Conservation (phyloP, 1,140 invertebrate genomes). For the Pentalonia nigronervosa region DNA sequence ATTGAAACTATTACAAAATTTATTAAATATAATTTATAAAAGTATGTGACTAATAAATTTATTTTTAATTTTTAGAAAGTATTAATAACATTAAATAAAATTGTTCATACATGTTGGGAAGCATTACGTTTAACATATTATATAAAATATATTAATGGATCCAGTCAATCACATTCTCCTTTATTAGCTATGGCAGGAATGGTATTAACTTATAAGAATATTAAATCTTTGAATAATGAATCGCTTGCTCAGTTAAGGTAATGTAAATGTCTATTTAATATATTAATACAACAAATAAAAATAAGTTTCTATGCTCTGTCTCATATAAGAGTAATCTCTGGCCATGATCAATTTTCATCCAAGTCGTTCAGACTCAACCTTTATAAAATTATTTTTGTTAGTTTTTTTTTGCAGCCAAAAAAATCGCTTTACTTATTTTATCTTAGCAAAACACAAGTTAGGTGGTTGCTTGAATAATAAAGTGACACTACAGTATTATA, state of each 20-base stretch:
- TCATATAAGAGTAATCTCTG: background rate
- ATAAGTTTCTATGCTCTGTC: background rate
- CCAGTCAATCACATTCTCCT: slow-evolving; percentile 54
- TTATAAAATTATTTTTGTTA: background rate
- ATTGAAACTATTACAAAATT: no score
- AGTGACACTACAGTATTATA: background rate
- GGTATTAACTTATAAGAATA: slow-evolving; percentile 52
- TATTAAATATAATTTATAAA: no score
- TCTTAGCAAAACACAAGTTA: background rate
- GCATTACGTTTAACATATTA: slow-evolving; percentile 58
- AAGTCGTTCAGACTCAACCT: background rate
- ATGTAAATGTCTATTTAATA: background rate
- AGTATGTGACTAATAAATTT: background rate
- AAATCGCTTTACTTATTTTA: background rate
- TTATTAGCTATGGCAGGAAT: slow-evolving; percentile 51
- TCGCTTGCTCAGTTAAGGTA: slow-evolving; percentile 27
- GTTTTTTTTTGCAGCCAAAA: background rate
- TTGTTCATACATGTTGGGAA: slow-evolving; percentile 52
- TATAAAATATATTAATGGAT: slow-evolving; percentile 59
- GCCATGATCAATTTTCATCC: background rate
- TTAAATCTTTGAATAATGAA: slow-evolving; percentile 35
- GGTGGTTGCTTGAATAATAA: background rate
- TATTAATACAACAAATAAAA: background rate
- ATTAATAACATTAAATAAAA: slow-evolving; percentile 38
- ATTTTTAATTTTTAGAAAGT: slow-evolving; percentile 44